These are phyloP conservation scores for Melanaphis sacchari DNA, from an alignment of 1,140 invertebrate species.

Conservation along the genomic window DNA sequence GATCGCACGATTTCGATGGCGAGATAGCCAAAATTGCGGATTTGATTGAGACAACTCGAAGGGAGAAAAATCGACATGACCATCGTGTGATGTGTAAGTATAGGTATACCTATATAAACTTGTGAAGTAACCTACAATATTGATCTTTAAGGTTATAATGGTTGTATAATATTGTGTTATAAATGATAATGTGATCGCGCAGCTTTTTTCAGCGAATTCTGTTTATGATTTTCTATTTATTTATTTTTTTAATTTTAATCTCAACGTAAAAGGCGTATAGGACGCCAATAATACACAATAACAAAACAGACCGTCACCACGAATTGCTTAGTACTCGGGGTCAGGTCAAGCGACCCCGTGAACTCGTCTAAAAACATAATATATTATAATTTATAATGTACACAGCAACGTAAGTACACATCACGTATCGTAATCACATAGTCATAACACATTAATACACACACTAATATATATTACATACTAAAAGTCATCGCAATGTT, in stretches of 20 bases:
- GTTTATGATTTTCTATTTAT: conserved; percentile 3
- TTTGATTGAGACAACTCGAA: conserved; percentile 39
- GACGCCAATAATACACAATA: background rate
- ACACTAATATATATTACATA: background rate
- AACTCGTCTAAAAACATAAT: background rate
- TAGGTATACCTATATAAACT: background rate
- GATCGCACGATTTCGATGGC: conserved; percentile 24
- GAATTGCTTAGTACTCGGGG: background rate
- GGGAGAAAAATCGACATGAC: conserved; percentile 18
- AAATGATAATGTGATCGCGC: background rate
- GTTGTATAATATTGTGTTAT: background rate
- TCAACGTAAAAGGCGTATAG: background rate
- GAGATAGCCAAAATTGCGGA: conserved; percentile 33
- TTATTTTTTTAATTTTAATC: background rate
- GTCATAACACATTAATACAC: background rate
- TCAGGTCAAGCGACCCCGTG: conserved; percentile 6
- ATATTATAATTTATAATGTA: conserved; percentile 18
- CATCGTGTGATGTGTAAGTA: background rate
- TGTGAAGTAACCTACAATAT: background rate
- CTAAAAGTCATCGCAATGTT: background rate
- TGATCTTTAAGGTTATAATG: conserved; percentile 11
- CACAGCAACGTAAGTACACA: background rate
- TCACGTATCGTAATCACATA: background rate
- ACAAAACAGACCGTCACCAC: background rate
- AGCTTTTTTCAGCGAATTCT: background rate